A percentile compares a stretch with the other conserved stretches of the same genome.
Evolutionary conservation across 2,888 invertebrate genomes (phyloP).

Genomic region (Masnerella sp.): DNA sequence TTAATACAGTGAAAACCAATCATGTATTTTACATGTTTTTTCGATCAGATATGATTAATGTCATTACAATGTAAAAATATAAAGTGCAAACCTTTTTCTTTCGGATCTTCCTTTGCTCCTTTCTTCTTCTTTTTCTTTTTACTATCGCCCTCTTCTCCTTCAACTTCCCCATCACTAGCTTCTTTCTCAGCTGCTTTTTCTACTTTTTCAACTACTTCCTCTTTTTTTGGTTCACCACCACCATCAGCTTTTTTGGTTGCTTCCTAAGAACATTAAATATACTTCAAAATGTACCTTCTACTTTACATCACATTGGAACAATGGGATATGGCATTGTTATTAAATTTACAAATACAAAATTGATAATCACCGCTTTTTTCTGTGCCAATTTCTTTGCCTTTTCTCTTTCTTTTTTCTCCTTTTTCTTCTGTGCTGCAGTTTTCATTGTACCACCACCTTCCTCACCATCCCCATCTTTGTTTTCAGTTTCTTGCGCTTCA

Average conservation of each 20-base stretch:
- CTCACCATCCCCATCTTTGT: slow-evolving; percentile 77
- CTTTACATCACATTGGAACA: too few species aligned
- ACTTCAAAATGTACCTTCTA: too few species aligned
- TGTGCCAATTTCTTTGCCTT: slow-evolving; percentile 86
- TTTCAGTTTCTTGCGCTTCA: slow-evolving; percentile 75
- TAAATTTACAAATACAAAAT: background rate
- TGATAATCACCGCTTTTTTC: slow-evolving; percentile 79
- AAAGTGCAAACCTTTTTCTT: slow-evolving; percentile 74
- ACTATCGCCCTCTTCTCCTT: slow-evolving; percentile 77
- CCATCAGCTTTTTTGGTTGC: slow-evolving; percentile 69
- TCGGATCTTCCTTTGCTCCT: slow-evolving; percentile 78
- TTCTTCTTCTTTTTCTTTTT: slow-evolving; percentile 79
- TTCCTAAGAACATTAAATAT: too few species aligned
- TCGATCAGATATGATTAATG: too few species aligned
- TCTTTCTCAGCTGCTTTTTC: slow-evolving; percentile 61
- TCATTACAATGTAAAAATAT: too few species aligned
- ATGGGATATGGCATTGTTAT: too few species aligned
- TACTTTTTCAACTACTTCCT: slow-evolving; percentile 68
- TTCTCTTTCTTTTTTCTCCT: slow-evolving; percentile 91
- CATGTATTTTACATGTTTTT: too few species aligned
- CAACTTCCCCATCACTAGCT: slow-evolving; percentile 63
- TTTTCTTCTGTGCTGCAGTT: slow-evolving; percentile 92
- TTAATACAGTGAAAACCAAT: too few species aligned
- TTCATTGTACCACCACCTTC: slow-evolving; percentile 81
- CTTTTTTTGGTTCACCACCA: slow-evolving; percentile 69